Evolutionary conservation across 2,113 vertebrate species (phyloP).

Genomic region (Pyrgilauda ruficollis): DNA sequence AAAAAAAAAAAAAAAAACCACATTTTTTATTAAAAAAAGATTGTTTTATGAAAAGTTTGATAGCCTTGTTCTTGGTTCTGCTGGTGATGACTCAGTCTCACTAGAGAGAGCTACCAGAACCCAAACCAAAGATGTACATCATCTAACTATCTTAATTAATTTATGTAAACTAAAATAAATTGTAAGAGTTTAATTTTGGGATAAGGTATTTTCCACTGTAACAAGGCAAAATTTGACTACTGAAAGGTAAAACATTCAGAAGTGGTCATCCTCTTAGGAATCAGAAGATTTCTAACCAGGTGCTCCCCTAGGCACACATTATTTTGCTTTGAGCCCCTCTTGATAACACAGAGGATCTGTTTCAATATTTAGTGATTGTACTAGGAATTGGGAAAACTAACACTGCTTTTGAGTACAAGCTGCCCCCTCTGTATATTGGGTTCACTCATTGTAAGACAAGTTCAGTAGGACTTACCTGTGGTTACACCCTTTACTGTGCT

Average conservation of each 20-base stretch:
- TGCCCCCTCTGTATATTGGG: neutral
- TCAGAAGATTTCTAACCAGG: neutral
- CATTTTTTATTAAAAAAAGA: neutral
- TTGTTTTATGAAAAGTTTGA: neutral
- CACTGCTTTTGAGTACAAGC: neutral
- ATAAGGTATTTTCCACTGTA: neutral
- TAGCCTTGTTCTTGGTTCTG: neutral
- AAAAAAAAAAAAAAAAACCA: accelerated
- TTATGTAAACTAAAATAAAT: neutral
- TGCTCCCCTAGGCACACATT: neutral
- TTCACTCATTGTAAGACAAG: neutral
- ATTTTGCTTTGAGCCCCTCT: neutral
- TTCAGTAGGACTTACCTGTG: neutral
- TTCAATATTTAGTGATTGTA: neutral
- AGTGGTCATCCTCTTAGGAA: neutral
- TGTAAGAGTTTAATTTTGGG: neutral
- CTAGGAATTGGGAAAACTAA: neutral
- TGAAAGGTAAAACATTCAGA: neutral
- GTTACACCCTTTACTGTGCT: neutral
- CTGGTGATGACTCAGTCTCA: neutral
- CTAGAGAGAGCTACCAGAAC: neutral
- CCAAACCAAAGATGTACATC: neutral
- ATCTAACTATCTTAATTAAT: neutral
- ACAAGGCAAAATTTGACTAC: neutral
- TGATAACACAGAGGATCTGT: neutral